Percentiles rank a stretch among this genome's conserved stretches.
Evolutionary conservation across 1,140 invertebrate species (phyloP).

Genomic region (Lithobius niger): DNA sequence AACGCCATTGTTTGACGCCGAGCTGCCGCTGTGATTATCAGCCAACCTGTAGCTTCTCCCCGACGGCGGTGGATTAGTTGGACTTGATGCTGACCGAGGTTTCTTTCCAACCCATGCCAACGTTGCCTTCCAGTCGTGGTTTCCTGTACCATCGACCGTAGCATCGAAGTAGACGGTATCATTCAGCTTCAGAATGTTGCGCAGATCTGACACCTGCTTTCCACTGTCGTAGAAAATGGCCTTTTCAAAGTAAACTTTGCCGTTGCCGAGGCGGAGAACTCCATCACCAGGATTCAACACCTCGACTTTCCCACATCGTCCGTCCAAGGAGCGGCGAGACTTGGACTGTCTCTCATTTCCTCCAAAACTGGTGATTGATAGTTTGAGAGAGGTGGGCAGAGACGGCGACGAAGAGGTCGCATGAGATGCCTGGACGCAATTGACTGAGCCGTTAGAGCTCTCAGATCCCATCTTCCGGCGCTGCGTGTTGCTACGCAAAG

Average conservation of each 20-base stretch:
- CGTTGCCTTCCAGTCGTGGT: conserved; percentile 6
- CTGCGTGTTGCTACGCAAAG: conserved; percentile 7
- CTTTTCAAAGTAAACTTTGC: conserved; percentile 5
- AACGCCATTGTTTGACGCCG: neutral
- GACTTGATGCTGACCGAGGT: neutral
- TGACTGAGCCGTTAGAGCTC: neutral
- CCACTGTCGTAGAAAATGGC: neutral
- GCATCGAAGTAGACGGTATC: conserved; percentile 8
- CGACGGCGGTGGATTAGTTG: neutral
- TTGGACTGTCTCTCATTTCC: neutral
- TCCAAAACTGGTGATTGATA: neutral
- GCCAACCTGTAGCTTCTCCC: neutral
- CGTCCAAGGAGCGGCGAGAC: neutral
- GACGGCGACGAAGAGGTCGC: neutral
- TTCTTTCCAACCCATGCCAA: conserved; percentile 8
- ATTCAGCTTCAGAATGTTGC: conserved; percentile 1
- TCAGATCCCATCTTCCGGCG: neutral
- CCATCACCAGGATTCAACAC: neutral
- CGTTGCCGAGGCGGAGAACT: neutral
- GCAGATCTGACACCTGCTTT: neutral
- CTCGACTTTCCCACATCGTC: conserved; percentile 4
- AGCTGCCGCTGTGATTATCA: neutral
- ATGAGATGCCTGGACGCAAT: neutral
- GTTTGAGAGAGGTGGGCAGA: neutral
- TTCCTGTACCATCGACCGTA: neutral